Base-by-base conservation (phyloP, 2,113 vertebrate species). In the Pheucticus melanocephalus region DNA sequence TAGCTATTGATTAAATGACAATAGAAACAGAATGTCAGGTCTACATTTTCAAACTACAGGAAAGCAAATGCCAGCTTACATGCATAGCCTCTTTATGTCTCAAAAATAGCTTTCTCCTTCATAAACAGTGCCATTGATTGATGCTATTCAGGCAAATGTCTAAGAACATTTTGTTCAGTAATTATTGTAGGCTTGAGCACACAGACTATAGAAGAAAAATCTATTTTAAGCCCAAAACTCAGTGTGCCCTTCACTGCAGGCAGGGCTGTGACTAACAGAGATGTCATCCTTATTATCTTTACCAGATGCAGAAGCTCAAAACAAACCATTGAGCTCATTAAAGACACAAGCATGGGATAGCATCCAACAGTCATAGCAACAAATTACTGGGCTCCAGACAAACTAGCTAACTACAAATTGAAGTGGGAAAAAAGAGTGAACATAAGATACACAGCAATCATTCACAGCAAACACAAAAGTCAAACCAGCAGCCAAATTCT, bases 251-350 rank as follows among this genome's bases (percentile, higher is more conserved):
- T 95, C 91, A 90, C 57, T 71, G 48, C 61, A 94, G 92, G 88
- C 78, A 90, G 2, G 64, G 93, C 91, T 98, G 97, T 97, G 96
- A 97, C 95, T 96, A 96, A 95, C 78, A 95, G 85, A 97, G 80
- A 89, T 88, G 89, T 92, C 79, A 72, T 57, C 56, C 87, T 97
- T 93, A 96, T 98, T 98, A 97, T 93, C 87, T 79, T 93, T 88
- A 94, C 66, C 95, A 98, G 96, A 95, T 90, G 86, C 78, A 93
- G 92, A 90, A 86, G 54, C 75, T 96, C 78, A 85, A 61, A 94
- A 94, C 72, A 87, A 97, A 94, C 40, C 77, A 76, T 9, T 57
- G 78, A 60, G 63, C 94, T 98, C 94, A 95, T 98, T 97, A 97
- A 90, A 92, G 88, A 97, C 90, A 80, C 44, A 93, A 92, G 40